Evolutionary conservation across 2,113 vertebrate genomes (phyloP), one percentile per base, ranked within the genome.

Genomic region (Alosa alosa): DNA sequence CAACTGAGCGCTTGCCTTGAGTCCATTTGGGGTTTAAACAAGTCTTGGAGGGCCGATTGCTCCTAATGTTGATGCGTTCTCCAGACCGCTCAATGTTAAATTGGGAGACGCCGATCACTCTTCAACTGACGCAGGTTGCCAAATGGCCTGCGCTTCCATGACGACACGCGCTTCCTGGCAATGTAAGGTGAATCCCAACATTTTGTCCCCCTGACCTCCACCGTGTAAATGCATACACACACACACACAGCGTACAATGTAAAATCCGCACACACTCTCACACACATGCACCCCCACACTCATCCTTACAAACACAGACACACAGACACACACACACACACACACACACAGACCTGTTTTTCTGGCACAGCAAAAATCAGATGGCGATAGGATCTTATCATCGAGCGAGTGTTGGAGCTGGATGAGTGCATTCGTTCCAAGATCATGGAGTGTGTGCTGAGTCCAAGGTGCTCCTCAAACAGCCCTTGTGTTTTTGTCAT

Each of bases 11-110:
- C 18, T 22, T 60, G 5, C 55, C 20, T 60, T 60, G 1, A 60
- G 55, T 60, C 20, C 41, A 82, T 45, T 82, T 60, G 55, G 55
- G 57, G 49, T 31, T n/a, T 60, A 57, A 64, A 86, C 15, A 52
- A 68, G 83, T 49, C 57, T 82, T 60, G 49, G 52, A 68, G 83
- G 81, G 47, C 17, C 50, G 20, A 68, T 68, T 52, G 39, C 45
- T 57, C 0, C 31, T 52, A 25, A 75, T 85, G 83, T 83, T 87
- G 86, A 52, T 60, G 52, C 82, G 55, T 84, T 86, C 84, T 88
- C 83, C 85, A 86, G 87, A 81, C 83, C 47, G 9, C 64, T 86
- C 50, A 8, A 18, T 22, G 55, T 22, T 6, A 68, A 83, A 83
- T 60, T 60, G 64, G 41, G 52, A 68, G 55, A 60, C 55, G 55